phyloP scores from a whole-genome alignment of 2,888 invertebrate species.

The Archaeoteleia sp. region DNA sequence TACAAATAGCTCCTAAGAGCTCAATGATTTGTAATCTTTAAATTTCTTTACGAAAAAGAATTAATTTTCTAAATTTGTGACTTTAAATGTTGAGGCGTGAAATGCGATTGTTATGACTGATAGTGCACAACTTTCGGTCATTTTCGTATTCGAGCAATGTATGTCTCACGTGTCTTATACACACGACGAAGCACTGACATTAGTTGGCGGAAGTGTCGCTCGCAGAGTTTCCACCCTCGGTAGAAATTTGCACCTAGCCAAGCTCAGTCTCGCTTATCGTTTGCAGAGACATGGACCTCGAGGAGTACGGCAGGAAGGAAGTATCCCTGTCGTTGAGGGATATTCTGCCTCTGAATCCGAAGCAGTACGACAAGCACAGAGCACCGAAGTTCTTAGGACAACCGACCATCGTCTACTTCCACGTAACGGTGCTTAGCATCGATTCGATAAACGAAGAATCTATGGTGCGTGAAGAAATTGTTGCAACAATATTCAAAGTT shows the following conservation, averaged over 20 bases:
- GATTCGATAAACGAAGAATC: conserved; percentile 98
- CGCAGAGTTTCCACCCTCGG: conserved; percentile 40
- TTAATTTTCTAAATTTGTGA: too few species aligned
- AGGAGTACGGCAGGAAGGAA: conserved; percentile 76
- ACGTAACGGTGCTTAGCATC: conserved; percentile 91
- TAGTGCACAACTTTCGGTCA: conserved; percentile 21
- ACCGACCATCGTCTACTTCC: conserved; percentile 92
- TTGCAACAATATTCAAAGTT: neutral
- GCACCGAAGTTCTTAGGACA: conserved; percentile 90
- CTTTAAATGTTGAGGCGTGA: neutral
- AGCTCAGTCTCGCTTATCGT: conserved; percentile 56
- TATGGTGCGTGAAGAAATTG: conserved; percentile 79
- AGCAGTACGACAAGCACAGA: conserved; percentile 92
- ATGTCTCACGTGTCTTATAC: conserved; percentile 33
- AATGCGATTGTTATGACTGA: conserved; percentile 24
- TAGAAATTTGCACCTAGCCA: conserved; percentile 42
- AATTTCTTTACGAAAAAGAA: too few species aligned
- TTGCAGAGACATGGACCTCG: conserved; percentile 71
- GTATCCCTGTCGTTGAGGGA: conserved; percentile 87
- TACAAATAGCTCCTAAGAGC: too few species aligned
- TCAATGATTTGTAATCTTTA: too few species aligned
- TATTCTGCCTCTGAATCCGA: conserved; percentile 88
- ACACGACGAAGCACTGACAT: conserved; percentile 45
- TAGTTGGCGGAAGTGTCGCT: conserved; percentile 49
- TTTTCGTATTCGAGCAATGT: conserved; percentile 29